A percentile compares a stretch with the other conserved stretches of the same genome.
Evolutionary conservation across 2,113 vertebrate species (phyloP).

Genomic region (Chroicocephalus ridibundus): DNA sequence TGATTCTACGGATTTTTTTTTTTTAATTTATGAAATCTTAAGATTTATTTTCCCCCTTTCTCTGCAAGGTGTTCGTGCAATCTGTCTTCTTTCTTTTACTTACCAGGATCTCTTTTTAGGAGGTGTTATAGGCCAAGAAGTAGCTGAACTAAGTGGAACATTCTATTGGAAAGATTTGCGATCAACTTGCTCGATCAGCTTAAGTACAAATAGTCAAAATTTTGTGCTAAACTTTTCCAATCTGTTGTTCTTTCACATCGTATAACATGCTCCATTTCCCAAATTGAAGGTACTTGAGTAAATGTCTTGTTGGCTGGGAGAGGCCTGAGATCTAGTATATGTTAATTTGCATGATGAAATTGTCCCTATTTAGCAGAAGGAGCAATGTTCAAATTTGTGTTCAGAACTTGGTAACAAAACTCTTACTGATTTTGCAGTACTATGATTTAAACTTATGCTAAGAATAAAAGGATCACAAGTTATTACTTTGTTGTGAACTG

Average conservation of each 20-base stretch:
- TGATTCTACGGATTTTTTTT: neutral
- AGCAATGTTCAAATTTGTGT: neutral
- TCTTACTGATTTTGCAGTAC: neutral
- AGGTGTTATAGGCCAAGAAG: neutral
- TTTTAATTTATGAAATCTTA: neutral
- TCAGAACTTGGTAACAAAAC: neutral
- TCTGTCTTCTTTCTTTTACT: neutral
- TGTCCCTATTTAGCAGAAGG: neutral
- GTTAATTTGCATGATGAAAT: neutral
- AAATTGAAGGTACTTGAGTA: neutral
- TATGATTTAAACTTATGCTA: neutral
- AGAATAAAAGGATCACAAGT: neutral
- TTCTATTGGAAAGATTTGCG: neutral
- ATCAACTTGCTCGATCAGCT: neutral
- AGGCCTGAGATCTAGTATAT: neutral
- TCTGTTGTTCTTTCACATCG: neutral
- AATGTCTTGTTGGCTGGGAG: neutral
- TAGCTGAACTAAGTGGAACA: neutral
- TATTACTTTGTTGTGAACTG: neutral
- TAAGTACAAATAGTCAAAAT: neutral
- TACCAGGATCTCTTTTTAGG: neutral
- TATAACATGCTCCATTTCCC: conserved; percentile 8
- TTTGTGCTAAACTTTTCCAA: neutral
- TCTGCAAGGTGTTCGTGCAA: neutral
- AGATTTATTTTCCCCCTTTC: neutral